Evolutionary conservation across 2,113 vertebrate genomes (phyloP), one percentile per base, ranked within the genome.

Genomic region (Cryptomyrus ogoouensis): DNA sequence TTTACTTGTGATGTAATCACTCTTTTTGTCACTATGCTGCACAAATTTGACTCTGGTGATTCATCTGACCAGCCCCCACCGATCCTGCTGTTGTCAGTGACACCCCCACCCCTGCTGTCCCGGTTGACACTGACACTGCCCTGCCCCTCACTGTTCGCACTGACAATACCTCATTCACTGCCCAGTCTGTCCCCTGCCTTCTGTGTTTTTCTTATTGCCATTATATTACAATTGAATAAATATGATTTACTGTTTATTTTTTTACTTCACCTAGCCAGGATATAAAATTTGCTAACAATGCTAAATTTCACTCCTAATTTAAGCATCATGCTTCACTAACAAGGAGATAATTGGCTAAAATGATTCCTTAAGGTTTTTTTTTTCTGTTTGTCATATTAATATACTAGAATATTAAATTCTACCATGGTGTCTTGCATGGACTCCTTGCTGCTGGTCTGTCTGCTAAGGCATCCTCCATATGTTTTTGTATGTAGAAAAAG

Each of bases 111-210:
- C 77, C 42, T 83, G 39, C 77, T 83, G 77, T 83, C 77, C 77
- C 12, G 21, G 77, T 44, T 83, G 42, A 83, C 77, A 77, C 70
- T 77, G 70, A 77, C 70, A 44, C 39, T 83, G 77, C 77, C 77
- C 83, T 8, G 42, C 39, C 83, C 42, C 44, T 47, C 44, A 84
- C 83, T 84, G 83, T 84, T 47, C 44, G 9, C 83, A 1, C 44
- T 84, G 83, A 84, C 74, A 80, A 80, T 92, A 90, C 93, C 85
- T 87, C 86, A 53, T 66, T 58, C 88, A 42, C 27, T 62, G 91
- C 87, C 91, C 89, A 90, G 89, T 74, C 21, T n/a, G 44, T 77
- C 15, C 74, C 74, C 47, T 10, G 50, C 49, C 83, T 80, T 47
- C 62, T 77, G 5, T 74, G n/a, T 80, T 77, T 39, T 77, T 42